Percentiles rank a stretch among this genome's conserved stretches.
Conservation (phyloP, 2,113 vertebrate genomes). For the Zosterops lateralis region DNA sequence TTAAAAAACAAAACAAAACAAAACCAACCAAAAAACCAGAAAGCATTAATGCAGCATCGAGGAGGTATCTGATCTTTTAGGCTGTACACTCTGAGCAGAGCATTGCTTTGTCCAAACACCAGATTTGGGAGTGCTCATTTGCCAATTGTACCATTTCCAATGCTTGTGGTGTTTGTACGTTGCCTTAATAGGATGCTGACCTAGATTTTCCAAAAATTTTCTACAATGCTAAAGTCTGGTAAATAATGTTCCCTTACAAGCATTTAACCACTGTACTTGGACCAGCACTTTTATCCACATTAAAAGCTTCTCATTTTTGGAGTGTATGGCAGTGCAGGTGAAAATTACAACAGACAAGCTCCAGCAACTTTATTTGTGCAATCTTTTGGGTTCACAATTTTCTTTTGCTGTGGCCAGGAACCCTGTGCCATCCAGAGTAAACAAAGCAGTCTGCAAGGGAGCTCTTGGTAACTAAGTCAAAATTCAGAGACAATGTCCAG, state of each 20-base stretch:
- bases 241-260: background rate
- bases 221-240: background rate
- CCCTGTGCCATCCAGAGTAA: background rate
- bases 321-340: background rate
- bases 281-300: background rate
- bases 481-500: background rate
- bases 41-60: background rate
- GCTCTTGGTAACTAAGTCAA: background rate
- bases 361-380: background rate
- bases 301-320: background rate
- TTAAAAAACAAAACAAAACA: too few species aligned
- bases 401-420: background rate
- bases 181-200: background rate
- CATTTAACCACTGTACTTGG: background rate
- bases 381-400: background rate
- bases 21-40: too few species aligned
- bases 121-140: background rate
- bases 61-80: background rate
- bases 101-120: background rate
- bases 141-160: background rate
- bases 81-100: background rate
- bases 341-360: background rate
- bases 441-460: background rate
- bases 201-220: background rate
- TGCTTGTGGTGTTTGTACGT: background rate